Conservation (phyloP, 1,140 invertebrate genomes). For the Drosophila sulfurigaster region DNA sequence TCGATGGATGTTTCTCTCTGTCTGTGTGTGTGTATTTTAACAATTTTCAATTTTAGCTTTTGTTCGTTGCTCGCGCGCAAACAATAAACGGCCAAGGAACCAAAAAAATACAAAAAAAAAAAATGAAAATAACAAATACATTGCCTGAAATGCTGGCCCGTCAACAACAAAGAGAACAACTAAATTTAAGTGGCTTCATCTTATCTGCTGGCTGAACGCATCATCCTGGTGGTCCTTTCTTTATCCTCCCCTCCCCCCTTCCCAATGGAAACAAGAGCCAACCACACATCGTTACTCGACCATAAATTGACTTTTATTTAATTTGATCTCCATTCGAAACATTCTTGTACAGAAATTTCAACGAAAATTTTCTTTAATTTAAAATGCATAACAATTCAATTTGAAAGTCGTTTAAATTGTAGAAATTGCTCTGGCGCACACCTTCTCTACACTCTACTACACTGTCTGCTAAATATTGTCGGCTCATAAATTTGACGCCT, state of each 20-base stretch:
- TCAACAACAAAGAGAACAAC: slow-evolving; percentile 61
- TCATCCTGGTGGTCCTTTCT: slow-evolving; percentile 46
- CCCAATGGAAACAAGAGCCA: slow-evolving; percentile 4
- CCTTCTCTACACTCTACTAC: slow-evolving; percentile 6
- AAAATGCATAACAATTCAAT: slow-evolving; percentile 69
- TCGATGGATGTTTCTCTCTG: slow-evolving; percentile 37
- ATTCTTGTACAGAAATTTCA: slow-evolving; percentile 43
- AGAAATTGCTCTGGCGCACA: slow-evolving; percentile 14
- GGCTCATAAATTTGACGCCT: slow-evolving; percentile 30
- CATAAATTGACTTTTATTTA: slow-evolving; percentile 70
- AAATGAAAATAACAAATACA: slow-evolving; percentile 42
- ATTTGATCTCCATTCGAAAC: slow-evolving; percentile 60
- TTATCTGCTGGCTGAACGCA: slow-evolving; percentile 58
- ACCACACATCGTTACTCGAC: slow-evolving; percentile 27
- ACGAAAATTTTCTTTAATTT: slow-evolving; percentile 53
- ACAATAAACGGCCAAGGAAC: slow-evolving; percentile 46
- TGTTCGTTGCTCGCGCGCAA: slow-evolving; percentile 65
- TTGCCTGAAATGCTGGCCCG: slow-evolving; percentile 33
- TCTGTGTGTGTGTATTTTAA: slow-evolving; percentile 65
- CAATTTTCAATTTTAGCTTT: slow-evolving; percentile 83
- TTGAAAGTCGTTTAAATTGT: slow-evolving; percentile 53
- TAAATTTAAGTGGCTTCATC: slow-evolving; percentile 75
- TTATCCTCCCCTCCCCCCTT: not conserved
- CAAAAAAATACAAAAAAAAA: slow-evolving; percentile 20
- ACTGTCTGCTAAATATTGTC: slow-evolving; percentile 10